phyloP scores from a whole-genome alignment of 35 echinoderm and acorn worm species.

The Lytechinus variegatus region DNA sequence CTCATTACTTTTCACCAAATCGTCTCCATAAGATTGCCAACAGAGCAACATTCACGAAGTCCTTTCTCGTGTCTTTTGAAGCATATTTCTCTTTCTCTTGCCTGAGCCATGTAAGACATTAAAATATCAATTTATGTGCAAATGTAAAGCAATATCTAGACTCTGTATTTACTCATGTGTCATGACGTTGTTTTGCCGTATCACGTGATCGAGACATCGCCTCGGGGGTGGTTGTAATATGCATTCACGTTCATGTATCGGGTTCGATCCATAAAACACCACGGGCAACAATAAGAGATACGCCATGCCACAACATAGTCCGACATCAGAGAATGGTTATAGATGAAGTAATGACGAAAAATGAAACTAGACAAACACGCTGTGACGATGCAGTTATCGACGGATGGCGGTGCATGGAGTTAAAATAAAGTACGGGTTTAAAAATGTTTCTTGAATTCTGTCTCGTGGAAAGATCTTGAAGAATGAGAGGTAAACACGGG shows the following conservation, averaged over 20 bases:
- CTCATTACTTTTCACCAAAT: too few species aligned
- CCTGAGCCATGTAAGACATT: neutral
- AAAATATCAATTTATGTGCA: neutral
- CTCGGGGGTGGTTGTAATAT: neutral
- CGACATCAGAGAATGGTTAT: neutral
- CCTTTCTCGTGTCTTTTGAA: too few species aligned
- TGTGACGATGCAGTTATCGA: neutral
- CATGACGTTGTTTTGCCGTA: neutral
- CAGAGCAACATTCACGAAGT: too few species aligned
- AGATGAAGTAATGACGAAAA: neutral
- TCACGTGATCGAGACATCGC: neutral
- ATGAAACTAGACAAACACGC: neutral
- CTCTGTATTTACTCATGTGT: neutral
- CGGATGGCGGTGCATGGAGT: neutral
- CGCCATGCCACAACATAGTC: neutral
- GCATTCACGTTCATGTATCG: neutral
- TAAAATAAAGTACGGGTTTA: neutral
- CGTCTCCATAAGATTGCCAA: too few species aligned
- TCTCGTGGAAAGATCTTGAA: neutral
- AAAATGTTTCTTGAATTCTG: neutral
- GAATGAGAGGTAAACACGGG: neutral
- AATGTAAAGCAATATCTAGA: neutral
- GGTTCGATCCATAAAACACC: neutral
- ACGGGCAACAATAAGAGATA: neutral
- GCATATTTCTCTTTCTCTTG: too few species aligned